Evolutionary conservation across 2,113 vertebrate genomes (phyloP), one percentile per base, ranked within the genome.

Genomic region (Junco hyemalis): DNA sequence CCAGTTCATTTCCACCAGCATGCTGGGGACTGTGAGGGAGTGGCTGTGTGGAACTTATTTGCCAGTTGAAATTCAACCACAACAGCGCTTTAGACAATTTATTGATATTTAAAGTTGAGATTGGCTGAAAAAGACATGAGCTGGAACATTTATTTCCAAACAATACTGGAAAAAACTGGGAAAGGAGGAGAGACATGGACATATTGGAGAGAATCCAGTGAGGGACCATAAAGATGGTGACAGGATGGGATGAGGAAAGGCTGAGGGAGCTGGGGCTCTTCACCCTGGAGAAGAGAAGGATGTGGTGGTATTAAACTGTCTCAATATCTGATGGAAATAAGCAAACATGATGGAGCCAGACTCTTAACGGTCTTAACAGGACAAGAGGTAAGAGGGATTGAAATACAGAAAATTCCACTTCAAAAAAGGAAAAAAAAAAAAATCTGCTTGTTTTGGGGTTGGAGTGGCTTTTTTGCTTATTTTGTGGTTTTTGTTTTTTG

Each of bases 141-240:
- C 7, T 64, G n/a, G 40, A n/a, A 47, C 40, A 38, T 19, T 63
- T 47, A 11, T 38, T 73, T 56, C 48, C 48, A 56, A 48, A 28
- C 4, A 73, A 56, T 12, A 36, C 19, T 59, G 69, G n/a, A 22
- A 40, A 63, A n/a, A 45, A 42, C 11, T 26, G 31, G 38, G 50
- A 63, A 33, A 72, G 44, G 12, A 59, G 57, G 9, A 53, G 9
- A 45, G 44, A 29, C 4, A 18, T 42, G 28, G 81, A 48, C 1
- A 53, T 45, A 31, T 2, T 24, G 22, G 60, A 85, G 16, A 0
- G 0, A 73, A 47, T 47, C 35, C 40, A 77, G 4, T 0, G 4
- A 51, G 40, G 12, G 22, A 13, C 8, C 38, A 38, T 11, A 23
- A 42, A 45, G 40, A 56, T 17, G 20, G 13, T 11, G 5, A 45